These are phyloP conservation scores for Spilosoma lubricipeda DNA, from an alignment of 2,888 invertebrate species.

Conservation along the genomic window DNA sequence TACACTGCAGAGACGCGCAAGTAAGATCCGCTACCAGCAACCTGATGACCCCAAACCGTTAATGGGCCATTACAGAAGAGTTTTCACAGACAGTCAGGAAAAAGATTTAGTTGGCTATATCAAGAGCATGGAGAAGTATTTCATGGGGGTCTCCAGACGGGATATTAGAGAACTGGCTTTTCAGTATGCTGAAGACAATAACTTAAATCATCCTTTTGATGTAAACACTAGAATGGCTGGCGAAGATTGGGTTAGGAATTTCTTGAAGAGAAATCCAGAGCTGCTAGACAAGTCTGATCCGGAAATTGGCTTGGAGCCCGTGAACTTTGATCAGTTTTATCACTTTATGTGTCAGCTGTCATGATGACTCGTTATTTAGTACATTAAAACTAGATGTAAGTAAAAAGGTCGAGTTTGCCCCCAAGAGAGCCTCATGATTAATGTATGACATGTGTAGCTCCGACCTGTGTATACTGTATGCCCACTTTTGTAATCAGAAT, in stretches of 20 bases:
- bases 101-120: constrained; percentile 82
- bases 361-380: constrained; percentile 67
- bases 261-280: constrained; percentile 81
- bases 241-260: constrained; percentile 83
- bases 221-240: constrained; percentile 82
- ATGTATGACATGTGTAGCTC: constrained; percentile 53
- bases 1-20: constrained; percentile 80
- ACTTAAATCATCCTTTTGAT: constrained; percentile 80
- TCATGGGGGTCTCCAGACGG: constrained; percentile 81
- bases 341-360: constrained; percentile 83
- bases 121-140: constrained; percentile 82
- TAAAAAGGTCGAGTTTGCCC: constrained; percentile 66
- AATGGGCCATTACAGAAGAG: constrained; percentile 82
- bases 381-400: constrained; percentile 54
- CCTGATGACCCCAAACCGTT: constrained; percentile 80
- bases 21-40: constrained; percentile 79
- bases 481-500: constrained; percentile 50
- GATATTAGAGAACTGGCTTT: constrained; percentile 83
- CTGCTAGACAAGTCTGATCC: constrained; percentile 73
- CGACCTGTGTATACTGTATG: constrained; percentile 54
- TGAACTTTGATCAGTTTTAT: constrained; percentile 83
- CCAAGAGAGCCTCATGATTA: constrained; percentile 65
- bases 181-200: constrained; percentile 81
- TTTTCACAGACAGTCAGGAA: constrained; percentile 82
- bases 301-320: constrained; percentile 77